Evolutionary conservation across 2,888 invertebrate genomes (phyloP).

Genomic region (Bursaphelenchus okinawaensis): DNA sequence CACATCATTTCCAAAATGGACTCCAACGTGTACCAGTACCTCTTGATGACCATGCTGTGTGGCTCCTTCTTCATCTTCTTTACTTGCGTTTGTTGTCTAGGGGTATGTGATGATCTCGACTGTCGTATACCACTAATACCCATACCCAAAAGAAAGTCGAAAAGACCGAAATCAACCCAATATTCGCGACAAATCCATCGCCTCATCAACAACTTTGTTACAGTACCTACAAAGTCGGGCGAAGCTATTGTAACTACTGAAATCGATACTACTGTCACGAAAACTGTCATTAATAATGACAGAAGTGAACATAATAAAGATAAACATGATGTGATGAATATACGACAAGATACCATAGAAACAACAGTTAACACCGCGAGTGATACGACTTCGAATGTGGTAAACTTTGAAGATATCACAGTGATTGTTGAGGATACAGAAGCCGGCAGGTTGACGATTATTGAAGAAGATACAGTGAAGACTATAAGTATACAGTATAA

Average conservation of each 20-base stretch:
- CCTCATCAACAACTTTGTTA: conserved; percentile 16
- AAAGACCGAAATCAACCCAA: conserved; percentile 18
- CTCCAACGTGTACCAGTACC: conserved; percentile 50
- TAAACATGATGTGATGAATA: neutral
- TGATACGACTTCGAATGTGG: neutral
- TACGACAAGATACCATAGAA: neutral
- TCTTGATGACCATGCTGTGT: conserved; percentile 43
- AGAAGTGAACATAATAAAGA: too few species aligned
- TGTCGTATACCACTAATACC: neutral
- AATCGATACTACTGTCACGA: too few species aligned
- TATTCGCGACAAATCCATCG: conserved; percentile 26
- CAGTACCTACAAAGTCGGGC: conserved; percentile 19
- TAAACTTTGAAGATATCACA: neutral
- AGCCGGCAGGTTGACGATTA: too few species aligned
- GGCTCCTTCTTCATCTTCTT: conserved; percentile 53
- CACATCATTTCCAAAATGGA: conserved; percentile 32
- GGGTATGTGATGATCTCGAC: conserved; percentile 47
- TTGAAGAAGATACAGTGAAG: neutral
- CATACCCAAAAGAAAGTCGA: neutral
- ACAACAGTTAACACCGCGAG: too few species aligned
- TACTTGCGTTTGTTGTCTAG: conserved; percentile 50
- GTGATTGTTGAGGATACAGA: too few species aligned
- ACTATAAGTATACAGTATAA: too few species aligned
- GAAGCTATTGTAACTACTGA: neutral
- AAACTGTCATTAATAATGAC: too few species aligned